Evolutionary conservation across 2,888 invertebrate species (phyloP).

Genomic region (Atrina japonica): DNA sequence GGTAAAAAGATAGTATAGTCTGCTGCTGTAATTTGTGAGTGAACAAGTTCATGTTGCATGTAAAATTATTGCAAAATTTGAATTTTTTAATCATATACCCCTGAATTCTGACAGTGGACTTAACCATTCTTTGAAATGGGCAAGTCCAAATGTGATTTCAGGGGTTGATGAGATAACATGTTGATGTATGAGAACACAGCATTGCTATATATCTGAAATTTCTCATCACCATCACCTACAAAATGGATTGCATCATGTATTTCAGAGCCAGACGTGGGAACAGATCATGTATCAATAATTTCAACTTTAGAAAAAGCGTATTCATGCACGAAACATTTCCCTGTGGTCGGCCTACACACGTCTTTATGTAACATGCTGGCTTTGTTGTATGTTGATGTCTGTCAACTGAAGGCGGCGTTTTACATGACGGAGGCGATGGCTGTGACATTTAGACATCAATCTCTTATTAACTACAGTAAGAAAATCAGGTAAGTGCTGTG

Average conservation of each 20-base stretch:
- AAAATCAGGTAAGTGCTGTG: conserved; percentile 61
- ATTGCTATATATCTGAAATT: not conserved
- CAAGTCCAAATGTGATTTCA: too few species aligned
- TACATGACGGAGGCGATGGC: conserved; percentile 73
- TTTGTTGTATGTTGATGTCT: conserved; percentile 48
- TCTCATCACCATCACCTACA: not conserved
- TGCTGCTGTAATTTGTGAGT: too few species aligned
- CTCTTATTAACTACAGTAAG: conserved; percentile 58
- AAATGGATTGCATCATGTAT: conserved; percentile 1
- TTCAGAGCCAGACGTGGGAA: not conserved
- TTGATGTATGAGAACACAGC: not conserved
- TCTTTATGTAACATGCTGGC: conserved; percentile 70
- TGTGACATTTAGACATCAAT: conserved; percentile 74
- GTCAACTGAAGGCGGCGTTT: conserved; percentile 64
- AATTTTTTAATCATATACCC: too few species aligned
- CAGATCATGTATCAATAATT: not conserved
- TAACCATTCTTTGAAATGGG: too few species aligned
- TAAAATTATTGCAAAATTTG: too few species aligned
- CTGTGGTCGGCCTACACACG: conserved; percentile 65
- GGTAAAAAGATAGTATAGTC: too few species aligned
- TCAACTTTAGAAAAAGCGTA: conserved; percentile 59
- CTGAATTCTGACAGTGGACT: too few species aligned
- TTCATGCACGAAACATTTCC: conserved; percentile 61
- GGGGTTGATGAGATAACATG: too few species aligned
- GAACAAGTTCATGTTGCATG: too few species aligned